Conservation (phyloP, 2,113 vertebrate species). For the Corapipo altera region DNA sequence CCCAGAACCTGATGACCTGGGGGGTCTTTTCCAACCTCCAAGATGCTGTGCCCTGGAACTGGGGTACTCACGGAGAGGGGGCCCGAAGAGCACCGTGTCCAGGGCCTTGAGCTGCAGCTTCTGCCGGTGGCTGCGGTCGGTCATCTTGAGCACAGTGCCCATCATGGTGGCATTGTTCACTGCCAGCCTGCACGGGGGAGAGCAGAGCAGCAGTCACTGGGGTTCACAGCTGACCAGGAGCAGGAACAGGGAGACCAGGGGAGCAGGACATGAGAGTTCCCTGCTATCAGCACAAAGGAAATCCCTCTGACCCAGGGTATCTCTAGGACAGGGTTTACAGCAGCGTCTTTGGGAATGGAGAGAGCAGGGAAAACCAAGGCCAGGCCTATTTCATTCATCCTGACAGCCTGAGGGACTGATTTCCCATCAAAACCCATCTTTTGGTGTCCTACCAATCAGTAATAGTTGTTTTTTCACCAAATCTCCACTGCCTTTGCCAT, state of each 20-base stretch:
- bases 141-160: constrained; percentile 88
- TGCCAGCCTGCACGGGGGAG: constrained; percentile 78
- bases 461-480: neutral
- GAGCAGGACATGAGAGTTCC: neutral
- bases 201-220: fast-evolving
- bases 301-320: fast-evolving
- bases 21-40: fast-evolving
- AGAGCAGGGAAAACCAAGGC: neutral
- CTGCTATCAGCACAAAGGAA: neutral
- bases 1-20: neutral
- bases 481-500: neutral
- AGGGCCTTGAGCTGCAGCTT: constrained; percentile 94
- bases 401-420: neutral
- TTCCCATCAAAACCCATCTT: neutral
- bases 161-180: constrained; percentile 91
- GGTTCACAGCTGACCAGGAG: fast-evolving
- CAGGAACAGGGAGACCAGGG: fast-evolving
- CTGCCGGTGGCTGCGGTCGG: constrained; percentile 92
- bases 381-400: neutral
- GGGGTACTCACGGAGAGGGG: constrained; percentile 85
- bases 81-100: constrained; percentile 95
- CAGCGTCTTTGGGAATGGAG: fast-evolving
- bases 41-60: fast-evolving
- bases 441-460: neutral
- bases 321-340: neutral